phyloP scores from a whole-genome alignment of 2,113 vertebrate genomes.

The Naja naja region DNA sequence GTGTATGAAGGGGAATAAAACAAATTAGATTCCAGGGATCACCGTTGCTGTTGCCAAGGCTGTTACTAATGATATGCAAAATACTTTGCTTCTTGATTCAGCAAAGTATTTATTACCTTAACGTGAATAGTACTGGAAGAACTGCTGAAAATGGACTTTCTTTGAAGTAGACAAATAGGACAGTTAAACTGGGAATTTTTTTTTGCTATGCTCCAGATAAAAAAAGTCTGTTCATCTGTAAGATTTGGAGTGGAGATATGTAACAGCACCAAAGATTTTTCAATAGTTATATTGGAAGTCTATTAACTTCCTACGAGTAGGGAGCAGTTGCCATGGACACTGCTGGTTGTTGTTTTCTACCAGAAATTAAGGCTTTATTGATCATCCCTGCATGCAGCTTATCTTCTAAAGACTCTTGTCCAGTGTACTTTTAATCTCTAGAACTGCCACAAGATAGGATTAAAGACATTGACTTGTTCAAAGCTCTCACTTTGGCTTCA shows the following conservation, averaged over 20 bases:
- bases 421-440: neutral
- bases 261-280: neutral
- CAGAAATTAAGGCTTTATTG: neutral
- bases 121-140: neutral
- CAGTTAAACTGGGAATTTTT: neutral
- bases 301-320: neutral
- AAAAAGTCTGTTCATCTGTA: neutral
- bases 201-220: neutral
- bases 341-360: neutral
- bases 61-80: neutral
- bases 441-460: neutral
- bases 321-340: slow-evolving; percentile 3
- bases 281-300: neutral
- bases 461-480: neutral
- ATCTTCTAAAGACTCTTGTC: neutral
- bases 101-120: neutral
- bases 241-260: neutral
- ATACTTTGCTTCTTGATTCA: neutral
- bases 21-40: neutral
- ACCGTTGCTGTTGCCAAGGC: neutral
- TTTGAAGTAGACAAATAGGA: neutral
- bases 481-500: neutral
- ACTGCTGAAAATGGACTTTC: neutral
- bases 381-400: neutral
- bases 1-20: neutral